Conservation (phyloP, 2,113 vertebrate species). For the Haemorhous mexicanus region DNA sequence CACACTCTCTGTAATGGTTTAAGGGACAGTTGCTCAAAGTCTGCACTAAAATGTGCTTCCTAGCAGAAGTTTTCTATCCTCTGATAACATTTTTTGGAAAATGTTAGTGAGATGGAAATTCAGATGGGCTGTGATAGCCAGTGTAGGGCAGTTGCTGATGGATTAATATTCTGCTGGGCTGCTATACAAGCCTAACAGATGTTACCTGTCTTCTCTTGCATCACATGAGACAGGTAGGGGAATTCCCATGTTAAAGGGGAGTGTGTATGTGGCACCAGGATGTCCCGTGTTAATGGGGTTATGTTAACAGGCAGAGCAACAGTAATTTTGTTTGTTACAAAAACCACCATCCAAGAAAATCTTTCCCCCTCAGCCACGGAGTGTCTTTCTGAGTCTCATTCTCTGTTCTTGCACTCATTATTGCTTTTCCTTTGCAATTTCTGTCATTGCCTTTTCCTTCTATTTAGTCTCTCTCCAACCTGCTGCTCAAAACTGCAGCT, state of each 20-base stretch:
- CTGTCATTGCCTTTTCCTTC: not conserved
- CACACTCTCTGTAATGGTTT: rapidly evolving
- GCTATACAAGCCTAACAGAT: not conserved
- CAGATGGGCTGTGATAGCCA: not conserved
- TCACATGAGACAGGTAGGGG: not conserved
- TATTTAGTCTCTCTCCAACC: not conserved
- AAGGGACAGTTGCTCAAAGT: not conserved
- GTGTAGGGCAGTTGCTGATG: not conserved
- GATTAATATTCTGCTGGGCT: not conserved
- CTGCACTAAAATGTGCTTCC: not conserved
- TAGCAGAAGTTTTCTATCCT: not conserved
- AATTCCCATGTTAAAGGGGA: not conserved
- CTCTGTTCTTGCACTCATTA: not conserved
- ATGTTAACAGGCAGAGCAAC: not conserved
- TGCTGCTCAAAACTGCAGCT: not conserved
- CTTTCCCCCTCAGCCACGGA: not conserved
- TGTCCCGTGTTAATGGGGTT: not conserved
- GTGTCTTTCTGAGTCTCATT: not conserved
- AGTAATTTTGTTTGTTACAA: not conserved
- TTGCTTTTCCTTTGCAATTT: not conserved
- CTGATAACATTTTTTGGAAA: not conserved
- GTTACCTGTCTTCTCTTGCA: not conserved
- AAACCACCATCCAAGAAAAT: not conserved
- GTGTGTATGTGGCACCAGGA: rapidly evolving
- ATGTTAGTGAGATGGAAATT: not conserved